Conservation (phyloP, 2,113 vertebrate genomes). For the Scophthalmus maximus region DNA sequence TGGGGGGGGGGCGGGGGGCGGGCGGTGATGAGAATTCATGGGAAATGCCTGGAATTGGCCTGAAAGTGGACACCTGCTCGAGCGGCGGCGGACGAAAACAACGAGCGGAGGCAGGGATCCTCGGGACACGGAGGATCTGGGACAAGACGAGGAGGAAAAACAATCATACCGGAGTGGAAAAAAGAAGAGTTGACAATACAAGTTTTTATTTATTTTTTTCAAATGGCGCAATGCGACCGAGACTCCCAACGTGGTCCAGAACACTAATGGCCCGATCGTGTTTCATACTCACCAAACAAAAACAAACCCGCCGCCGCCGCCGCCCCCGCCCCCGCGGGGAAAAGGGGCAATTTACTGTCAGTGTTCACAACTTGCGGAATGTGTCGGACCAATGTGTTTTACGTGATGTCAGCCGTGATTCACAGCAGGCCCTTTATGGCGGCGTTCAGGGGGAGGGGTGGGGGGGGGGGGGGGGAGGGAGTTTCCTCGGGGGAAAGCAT, state of each 20-base stretch:
- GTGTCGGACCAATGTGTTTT: conserved; percentile 40
- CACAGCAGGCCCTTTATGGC: conserved; percentile 2
- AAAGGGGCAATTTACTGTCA: conserved; percentile 46
- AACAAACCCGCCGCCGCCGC: conserved; percentile 47
- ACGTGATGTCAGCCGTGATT: conserved; percentile 51
- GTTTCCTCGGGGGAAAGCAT: conserved; percentile 30
- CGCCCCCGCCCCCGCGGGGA: conserved; percentile 1
- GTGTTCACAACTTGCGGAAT: conserved; percentile 40
- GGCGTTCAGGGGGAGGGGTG: conserved; percentile 8
- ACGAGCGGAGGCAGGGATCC: conserved; percentile 3
- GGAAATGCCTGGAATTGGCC: conserved; percentile 27
- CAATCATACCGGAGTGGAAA: too few relatives aligned
- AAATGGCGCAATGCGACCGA: background rate
- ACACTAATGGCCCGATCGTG: conserved; percentile 44
- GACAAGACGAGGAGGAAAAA: too few relatives aligned
- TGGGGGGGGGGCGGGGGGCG: background rate
- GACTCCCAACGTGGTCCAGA: conserved; percentile 11
- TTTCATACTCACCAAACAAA: conserved; percentile 51
- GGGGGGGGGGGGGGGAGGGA: background rate
- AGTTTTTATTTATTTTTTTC: background rate
- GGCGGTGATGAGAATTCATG: conserved; percentile 10
- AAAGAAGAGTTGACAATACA: too few relatives aligned
- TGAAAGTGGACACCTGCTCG: conserved; percentile 57
- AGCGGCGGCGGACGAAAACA: conserved; percentile 20
- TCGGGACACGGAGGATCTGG: conserved; percentile 20